Conservation (phyloP, 1,140 invertebrate genomes). For the Camponotus pennsylvanicus region DNA sequence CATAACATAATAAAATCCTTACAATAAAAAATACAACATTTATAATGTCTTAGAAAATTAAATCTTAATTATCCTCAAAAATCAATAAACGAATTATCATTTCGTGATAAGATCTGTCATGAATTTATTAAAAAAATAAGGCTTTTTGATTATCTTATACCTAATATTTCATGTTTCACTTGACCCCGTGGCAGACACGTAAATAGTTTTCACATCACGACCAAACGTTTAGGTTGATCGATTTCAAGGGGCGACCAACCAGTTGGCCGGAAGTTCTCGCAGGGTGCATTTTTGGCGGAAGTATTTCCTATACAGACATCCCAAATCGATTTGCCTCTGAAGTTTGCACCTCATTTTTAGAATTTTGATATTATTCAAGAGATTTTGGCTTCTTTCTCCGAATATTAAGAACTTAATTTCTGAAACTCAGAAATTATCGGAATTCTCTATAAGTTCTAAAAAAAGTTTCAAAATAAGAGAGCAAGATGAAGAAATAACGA, state of each 20-base stretch:
- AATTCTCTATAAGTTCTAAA: neutral
- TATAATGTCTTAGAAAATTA: neutral
- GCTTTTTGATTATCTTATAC: constrained; percentile 4
- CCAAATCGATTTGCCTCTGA: constrained; percentile 4
- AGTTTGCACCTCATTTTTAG: constrained; percentile 17
- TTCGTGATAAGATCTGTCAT: constrained; percentile 10
- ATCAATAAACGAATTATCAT: constrained; percentile 4
- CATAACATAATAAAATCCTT: neutral
- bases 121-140: constrained; percentile 8
- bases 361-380: constrained; percentile 27
- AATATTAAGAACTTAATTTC: too few relatives aligned
- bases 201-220: constrained; percentile 39
- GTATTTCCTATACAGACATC: neutral
- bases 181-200: constrained; percentile 21
- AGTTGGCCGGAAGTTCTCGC: constrained; percentile 44
- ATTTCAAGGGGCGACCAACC: constrained; percentile 34
- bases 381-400: neutral
- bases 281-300: constrained; percentile 53
- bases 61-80: neutral
- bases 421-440: neutral
- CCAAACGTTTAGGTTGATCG: constrained; percentile 54
- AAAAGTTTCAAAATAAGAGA: neutral
- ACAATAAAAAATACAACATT: constrained; percentile 5
- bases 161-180: constrained; percentile 8
- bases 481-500: neutral